phyloP scores from a whole-genome alignment of 1,140 invertebrate species.

The Sminthurides bifidus region DNA sequence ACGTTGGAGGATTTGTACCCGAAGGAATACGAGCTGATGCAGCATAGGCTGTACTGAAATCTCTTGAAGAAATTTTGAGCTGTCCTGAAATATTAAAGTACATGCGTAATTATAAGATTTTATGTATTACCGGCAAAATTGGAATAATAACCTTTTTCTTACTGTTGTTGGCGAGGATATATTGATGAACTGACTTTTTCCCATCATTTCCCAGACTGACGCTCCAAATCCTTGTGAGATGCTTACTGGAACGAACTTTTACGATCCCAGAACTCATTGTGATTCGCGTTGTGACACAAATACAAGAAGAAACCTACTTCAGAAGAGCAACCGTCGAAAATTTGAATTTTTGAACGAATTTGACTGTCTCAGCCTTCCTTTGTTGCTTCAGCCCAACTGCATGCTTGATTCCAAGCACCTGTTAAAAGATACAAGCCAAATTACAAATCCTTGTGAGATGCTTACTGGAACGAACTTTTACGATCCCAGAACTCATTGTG shows the following conservation, averaged over 20 bases:
- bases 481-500: neutral
- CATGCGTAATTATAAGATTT: neutral
- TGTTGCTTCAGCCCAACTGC: neutral
- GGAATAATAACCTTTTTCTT: neutral
- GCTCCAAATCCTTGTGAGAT: conserved; percentile 2
- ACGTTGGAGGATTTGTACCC: conserved; percentile 10
- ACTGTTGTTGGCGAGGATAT: neutral
- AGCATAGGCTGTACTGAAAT: conserved; percentile 12
- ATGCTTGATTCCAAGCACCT: neutral
- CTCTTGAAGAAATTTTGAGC: conserved; percentile 10
- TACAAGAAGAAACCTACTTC: neutral
- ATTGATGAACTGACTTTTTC: neutral
- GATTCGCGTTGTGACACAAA: neutral
- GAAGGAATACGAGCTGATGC: conserved; percentile 19
- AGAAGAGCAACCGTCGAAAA: neutral
- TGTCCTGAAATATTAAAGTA: neutral
- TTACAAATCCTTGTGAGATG: conserved; percentile 2
- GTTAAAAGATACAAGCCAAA: too few relatives aligned
- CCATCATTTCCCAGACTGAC: neutral
- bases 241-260: neutral
- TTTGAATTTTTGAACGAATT: neutral
- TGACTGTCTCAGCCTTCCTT: neutral
- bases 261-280: neutral
- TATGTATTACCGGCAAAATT: neutral
- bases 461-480: neutral